phyloP scores from a whole-genome alignment of 64 coral and sea anemone species.

The Actinia equina region DNA sequence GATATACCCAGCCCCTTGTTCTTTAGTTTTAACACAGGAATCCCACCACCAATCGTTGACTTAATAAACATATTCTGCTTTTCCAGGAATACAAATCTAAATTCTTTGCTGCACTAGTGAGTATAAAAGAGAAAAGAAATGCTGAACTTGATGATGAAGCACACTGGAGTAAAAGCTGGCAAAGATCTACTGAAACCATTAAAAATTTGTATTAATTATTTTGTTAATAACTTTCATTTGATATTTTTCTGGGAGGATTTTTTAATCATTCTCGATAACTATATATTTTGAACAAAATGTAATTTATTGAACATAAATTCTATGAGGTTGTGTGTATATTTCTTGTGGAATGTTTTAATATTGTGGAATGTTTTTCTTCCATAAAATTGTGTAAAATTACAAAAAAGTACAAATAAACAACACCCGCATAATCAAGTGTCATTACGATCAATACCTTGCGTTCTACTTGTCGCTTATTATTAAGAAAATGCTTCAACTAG shows the following conservation, averaged over 20 bases:
- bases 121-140: slow-evolving; percentile 33
- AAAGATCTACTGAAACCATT: slow-evolving; percentile 51
- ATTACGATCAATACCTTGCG: no score
- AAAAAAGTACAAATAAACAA: no score
- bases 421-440: no score
- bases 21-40: not conserved
- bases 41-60: not conserved
- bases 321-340: no score
- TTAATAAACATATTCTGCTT: not conserved
- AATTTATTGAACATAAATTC: not conserved
- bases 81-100: slow-evolving; percentile 48
- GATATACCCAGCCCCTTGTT: not conserved
- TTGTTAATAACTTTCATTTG: not conserved
- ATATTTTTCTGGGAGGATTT: not conserved
- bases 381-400: no score
- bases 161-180: slow-evolving; percentile 49
- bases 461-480: no score
- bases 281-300: not conserved
- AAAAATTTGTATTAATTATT: slow-evolving; percentile 45
- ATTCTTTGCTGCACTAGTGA: slow-evolving; percentile 22
- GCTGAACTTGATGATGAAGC: slow-evolving; percentile 46
- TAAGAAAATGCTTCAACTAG: no score
- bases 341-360: no score
- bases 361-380: no score
- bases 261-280: not conserved